These are phyloP conservation scores for Balaenoptera acutorostrata DNA, from an alignment of 2,113 vertebrate species.

Conservation along the genomic window DNA sequence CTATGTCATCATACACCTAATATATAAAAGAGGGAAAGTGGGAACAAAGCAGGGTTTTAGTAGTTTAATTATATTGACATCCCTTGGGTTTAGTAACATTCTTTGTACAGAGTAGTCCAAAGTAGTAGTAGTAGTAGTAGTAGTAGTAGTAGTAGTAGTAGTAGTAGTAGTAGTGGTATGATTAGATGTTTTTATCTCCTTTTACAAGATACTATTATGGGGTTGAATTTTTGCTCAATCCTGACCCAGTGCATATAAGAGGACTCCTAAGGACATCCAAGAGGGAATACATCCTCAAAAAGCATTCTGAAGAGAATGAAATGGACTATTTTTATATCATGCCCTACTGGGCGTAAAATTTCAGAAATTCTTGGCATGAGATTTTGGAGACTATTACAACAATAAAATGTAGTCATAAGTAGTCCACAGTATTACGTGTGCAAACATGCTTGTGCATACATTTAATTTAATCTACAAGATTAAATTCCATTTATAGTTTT, in stretches of 20 bases:
- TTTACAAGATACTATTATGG: not conserved
- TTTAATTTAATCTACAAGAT: not conserved
- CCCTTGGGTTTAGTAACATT: not conserved
- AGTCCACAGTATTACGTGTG: not conserved
- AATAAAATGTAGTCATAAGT: not conserved
- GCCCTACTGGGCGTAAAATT: not conserved
- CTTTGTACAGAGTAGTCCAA: not conserved
- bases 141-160: too few relatives aligned
- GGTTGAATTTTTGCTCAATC: not conserved
- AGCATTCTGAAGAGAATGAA: not conserved
- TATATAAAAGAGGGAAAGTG: not conserved
- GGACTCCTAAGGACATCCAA: not conserved
- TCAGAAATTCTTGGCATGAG: not conserved
- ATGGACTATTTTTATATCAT: not conserved
- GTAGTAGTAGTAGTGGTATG: not conserved
- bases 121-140: too few relatives aligned
- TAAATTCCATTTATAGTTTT: not conserved
- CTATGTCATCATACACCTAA: not conserved
- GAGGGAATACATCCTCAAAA: constrained; percentile 5
- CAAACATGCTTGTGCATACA: not conserved
- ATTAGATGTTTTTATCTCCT: not conserved
- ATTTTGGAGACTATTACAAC: not conserved
- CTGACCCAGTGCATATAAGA: not conserved
- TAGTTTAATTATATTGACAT: not conserved
- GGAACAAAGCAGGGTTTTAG: not conserved